Percentiles rank a stretch among this genome's conserved stretches.
These are phyloP conservation scores for Felis catus DNA, from an alignment of 2,113 vertebrate genomes.

Conservation along the genomic window F.catus_Fca126_mat1.0 CM031414.1:101597001-101597500, in stretches of 20 bases:
- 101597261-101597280: neutral
- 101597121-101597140: neutral
- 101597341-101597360: neutral
- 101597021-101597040: neutral
- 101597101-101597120: too few species aligned
- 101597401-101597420: too few species aligned
- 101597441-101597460: neutral
- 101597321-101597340: rapidly evolving
- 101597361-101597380: rapidly evolving
- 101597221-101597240: neutral
- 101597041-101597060: neutral
- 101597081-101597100: neutral
- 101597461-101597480: rapidly evolving
- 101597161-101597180: neutral
- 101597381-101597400: neutral
- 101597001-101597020: neutral
- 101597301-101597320: neutral
- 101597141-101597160: neutral
- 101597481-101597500: neutral
- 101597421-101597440: neutral
- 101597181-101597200: too few species aligned
- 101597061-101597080: neutral
- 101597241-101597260: neutral
- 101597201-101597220: neutral
- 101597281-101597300: neutral